Percentiles rank a stretch among this genome's conserved stretches.
Evolutionary conservation across 2,113 vertebrate genomes (phyloP).

Genomic region (Hippotragus niger): DNA sequence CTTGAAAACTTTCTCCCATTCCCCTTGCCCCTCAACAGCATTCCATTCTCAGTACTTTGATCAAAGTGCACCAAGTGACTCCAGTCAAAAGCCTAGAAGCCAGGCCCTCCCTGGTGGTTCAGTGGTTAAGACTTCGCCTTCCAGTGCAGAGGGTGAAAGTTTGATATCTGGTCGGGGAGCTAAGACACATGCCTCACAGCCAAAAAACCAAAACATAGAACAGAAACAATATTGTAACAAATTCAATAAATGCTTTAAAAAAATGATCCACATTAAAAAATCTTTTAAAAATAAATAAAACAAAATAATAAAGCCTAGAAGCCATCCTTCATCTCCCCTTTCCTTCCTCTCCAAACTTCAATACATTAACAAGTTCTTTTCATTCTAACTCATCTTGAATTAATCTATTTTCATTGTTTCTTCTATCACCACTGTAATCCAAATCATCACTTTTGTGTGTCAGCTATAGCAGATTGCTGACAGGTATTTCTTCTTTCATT

Average conservation of each 20-base stretch:
- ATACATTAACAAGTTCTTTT: background rate
- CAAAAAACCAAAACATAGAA: background rate
- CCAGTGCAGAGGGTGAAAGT: background rate
- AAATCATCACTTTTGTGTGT: background rate
- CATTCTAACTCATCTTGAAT: background rate
- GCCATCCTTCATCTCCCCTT: background rate
- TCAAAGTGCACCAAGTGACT: background rate
- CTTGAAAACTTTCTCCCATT: background rate
- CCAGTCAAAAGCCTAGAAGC: background rate
- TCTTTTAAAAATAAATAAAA: background rate
- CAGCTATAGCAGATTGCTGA: background rate
- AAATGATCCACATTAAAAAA: background rate
- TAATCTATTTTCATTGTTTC: background rate
- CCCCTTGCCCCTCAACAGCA: background rate
- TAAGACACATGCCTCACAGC: background rate
- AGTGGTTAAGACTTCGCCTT: background rate
- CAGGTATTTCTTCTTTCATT: background rate
- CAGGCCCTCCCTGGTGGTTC: background rate
- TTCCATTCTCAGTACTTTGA: background rate
- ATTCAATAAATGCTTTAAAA: background rate
- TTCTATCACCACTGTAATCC: background rate
- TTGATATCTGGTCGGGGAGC: background rate
- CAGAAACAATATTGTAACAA: background rate
- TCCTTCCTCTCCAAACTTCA: background rate
- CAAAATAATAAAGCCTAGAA: background rate